phyloP scores from a whole-genome alignment of 2,888 invertebrate species.

The Clivina fossor region DNA sequence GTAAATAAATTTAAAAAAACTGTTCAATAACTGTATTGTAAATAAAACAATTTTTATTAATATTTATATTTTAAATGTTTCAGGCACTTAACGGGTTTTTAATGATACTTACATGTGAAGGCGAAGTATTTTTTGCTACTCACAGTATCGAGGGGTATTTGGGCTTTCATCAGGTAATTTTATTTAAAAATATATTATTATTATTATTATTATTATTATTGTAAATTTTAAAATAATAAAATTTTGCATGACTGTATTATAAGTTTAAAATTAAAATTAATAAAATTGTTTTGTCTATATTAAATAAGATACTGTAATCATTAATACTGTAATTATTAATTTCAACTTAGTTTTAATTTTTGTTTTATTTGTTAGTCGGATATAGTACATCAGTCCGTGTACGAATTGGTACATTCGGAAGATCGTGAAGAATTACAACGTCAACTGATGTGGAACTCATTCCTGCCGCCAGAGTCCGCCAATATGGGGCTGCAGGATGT shows the following conservation, averaged over 20 bases:
- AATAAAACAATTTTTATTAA: constrained; percentile 36
- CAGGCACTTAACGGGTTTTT: constrained; percentile 99
- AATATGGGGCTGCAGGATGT: constrained; percentile 84
- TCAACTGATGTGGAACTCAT: constrained; percentile 93
- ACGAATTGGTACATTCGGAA: constrained; percentile 98
- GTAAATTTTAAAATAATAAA: background rate
- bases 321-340: constrained; percentile 9
- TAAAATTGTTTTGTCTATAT: background rate
- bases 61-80: constrained; percentile 50
- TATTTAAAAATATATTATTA: background rate
- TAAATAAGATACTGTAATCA: background rate
- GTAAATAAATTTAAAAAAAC: no score
- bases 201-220: background rate
- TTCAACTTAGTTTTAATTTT: constrained; percentile 21
- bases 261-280: background rate
- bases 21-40: constrained; percentile 43
- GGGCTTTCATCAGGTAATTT: constrained; percentile 97
- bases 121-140: constrained; percentile 99
- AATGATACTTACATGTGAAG: constrained; percentile 97
- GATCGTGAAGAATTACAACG: constrained; percentile 96
- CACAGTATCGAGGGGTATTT: constrained; percentile 99
- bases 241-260: background rate
- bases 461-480: constrained; percentile 77
- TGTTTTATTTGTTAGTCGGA: constrained; percentile 79
- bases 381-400: constrained; percentile 98